Conservation (phyloP, 2,113 vertebrate species). For the Pluvialis apricaria region DNA sequence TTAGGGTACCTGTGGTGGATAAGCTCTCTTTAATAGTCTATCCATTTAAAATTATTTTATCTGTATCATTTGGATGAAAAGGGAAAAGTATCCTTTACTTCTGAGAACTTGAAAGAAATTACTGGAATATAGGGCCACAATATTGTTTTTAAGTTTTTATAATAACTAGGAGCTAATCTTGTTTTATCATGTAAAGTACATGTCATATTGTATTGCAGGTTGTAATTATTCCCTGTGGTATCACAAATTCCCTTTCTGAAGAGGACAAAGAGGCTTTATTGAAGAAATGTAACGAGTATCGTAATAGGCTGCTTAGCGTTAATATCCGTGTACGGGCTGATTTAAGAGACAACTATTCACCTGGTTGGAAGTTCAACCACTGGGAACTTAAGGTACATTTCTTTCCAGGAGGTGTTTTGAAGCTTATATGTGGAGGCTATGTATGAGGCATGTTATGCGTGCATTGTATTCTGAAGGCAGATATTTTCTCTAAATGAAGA, state of each 20-base stretch:
- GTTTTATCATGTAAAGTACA: background rate
- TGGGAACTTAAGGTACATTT: constrained; percentile 94
- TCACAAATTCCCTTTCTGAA: constrained; percentile 89
- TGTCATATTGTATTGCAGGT: constrained; percentile 70
- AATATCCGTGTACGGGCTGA: constrained; percentile 83
- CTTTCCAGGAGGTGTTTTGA: background rate
- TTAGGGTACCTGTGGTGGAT: background rate
- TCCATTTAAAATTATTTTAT: background rate
- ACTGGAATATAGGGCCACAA: background rate
- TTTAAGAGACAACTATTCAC: constrained; percentile 94
- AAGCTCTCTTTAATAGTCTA: background rate
- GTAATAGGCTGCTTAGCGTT: constrained; percentile 70
- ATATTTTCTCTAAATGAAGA: background rate
- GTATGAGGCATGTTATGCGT: background rate
- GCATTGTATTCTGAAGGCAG: background rate
- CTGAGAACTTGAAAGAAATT: background rate
- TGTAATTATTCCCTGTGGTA: constrained; percentile 93
- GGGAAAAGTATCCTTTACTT: background rate
- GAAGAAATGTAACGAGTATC: constrained; percentile 85
- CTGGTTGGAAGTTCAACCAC: constrained; percentile 99
- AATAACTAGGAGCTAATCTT: background rate
- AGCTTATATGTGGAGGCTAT: background rate
- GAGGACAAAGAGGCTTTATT: constrained; percentile 84
- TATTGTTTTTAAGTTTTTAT: background rate
- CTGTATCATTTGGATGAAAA: background rate